Base-by-base conservation (phyloP, 2,888 invertebrate genomes). In the Phengaris alcon region DNA sequence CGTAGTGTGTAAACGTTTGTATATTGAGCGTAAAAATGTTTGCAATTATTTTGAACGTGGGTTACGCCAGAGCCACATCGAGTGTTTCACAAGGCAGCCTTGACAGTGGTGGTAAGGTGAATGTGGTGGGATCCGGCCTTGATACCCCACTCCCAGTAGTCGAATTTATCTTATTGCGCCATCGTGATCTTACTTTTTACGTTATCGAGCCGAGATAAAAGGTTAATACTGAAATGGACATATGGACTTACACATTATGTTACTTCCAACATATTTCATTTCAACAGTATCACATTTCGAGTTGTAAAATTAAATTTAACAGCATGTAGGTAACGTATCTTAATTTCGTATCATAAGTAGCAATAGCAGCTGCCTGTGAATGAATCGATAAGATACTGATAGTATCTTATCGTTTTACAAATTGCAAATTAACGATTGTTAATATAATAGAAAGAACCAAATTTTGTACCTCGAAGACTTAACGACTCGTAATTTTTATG, bases 41-140 rank as follows among this genome's bases (percentile, higher is more conserved):
- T 57, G 57, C 48, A 59, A 59, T 74, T 72, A 76, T 74, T 75
- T 72, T 64, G 75, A 73, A 77, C 72, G 76, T 77, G 79, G 74
- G 76, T 80, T 79, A 78, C 79, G 76, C 80, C 77, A 87, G 82
- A 79, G 78, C 79, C 78, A 79, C 79, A 79, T 78, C 82, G 83
- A 81, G 75, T 82, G 83, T 91, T 88, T 90, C 90, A 89, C 88
- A 92, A 92, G 84, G 79, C 83, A 91, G 88, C 93, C 93, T 92
- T 93, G 93, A 87, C 93, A 92, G 85, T 92, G 90, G 87, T 84
- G 87, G 84, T 84, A 84, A 90, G 91, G 91, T 91, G 91, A 92
- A 90, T 91, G 90, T 88, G 85, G 88, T 86, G 88, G 89, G 89
- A 90, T 90, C 88, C 87, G 90, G 89, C 92, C 92, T 91, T 92